Evolutionary conservation across 1,140 invertebrate genomes (phyloP), one percentile per base, ranked within the genome.

Genomic region (Geopemphigus sp.): DNA sequence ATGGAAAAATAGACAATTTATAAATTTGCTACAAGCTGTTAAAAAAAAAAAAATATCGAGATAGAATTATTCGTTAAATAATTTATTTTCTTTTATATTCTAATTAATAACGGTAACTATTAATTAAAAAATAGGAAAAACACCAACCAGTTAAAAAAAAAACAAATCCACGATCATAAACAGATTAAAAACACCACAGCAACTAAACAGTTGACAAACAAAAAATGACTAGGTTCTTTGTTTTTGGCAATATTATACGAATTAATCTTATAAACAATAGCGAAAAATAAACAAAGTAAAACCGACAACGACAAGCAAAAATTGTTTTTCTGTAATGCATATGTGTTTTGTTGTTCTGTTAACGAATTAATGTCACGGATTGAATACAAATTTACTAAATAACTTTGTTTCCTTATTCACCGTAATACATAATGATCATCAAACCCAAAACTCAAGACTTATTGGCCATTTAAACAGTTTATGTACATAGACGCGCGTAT

Each of bases 211-310:
- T 26, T 47, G n/a, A 47, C 22, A 26, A 50, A 11, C 26, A n/a
- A 70, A 53, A 70, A 70, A 70, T 70, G 66, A 70, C 66, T 70
- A 70, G 66, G 22, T 70, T 53, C 24, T 39, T 39, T 39, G 3
- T 39, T 39, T 26, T 70, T 70, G 66, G 66, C 53, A 70, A 70
- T 70, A 26, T 26, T 50, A 70, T 11, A 70, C 29, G 17, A 70
- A 15, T 70, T 53, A 15, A 24, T 68, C 29, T 8, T 68, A 68
- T 24, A 50, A 68, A 8, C n/a, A 47, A 68, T 45, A 47, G 39
- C n/a, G n/a, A 68, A 45, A 66, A 39, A 70, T 45, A 66, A 68
- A 68, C 11, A 22, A 5, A 45, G 15, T 22, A 66, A 66, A 10
- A 66, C 19, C 4, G 14, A 39, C 15, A 70, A 2, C n/a, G n/a